phyloP scores from a whole-genome alignment of 2,797 vertebrate genomes.

The Silurus lanzhouensis region DNA sequence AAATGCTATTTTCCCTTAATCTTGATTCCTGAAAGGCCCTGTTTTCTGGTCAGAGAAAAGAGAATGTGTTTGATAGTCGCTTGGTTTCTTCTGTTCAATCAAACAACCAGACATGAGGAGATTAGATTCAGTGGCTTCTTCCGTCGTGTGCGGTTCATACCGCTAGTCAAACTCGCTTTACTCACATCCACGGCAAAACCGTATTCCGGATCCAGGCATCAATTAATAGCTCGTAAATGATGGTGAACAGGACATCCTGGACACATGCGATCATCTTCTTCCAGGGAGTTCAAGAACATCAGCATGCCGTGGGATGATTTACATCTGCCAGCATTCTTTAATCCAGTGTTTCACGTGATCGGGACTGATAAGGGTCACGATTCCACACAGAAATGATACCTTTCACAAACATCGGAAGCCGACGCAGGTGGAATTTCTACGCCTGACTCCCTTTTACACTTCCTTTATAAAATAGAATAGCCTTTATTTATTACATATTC shows the following conservation, averaged over 20 bases:
- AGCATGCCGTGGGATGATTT: neutral
- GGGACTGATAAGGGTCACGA: constrained; percentile 17
- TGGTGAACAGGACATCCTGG: neutral
- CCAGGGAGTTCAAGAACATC: neutral
- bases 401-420: constrained; percentile 20
- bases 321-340: constrained; percentile 2
- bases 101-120: neutral
- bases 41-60: neutral
- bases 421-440: neutral
- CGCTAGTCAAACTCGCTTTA: neutral
- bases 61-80: neutral
- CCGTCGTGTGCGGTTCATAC: neutral
- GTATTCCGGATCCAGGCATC: constrained; percentile 2
- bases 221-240: neutral
- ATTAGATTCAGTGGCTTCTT: constrained; percentile 4
- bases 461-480: neutral
- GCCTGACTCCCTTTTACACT: neutral
- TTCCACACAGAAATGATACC: constrained; percentile 25
- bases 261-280: neutral
- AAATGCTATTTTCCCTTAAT: too few species aligned
- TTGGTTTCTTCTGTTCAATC: neutral
- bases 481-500: too few species aligned
- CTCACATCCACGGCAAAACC: constrained; percentile 5
- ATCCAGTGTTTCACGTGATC: constrained; percentile 11
- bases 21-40: too few species aligned